Base-by-base conservation (phyloP, 23 tunicate species). In the Aplidium turbinatum region DNA sequence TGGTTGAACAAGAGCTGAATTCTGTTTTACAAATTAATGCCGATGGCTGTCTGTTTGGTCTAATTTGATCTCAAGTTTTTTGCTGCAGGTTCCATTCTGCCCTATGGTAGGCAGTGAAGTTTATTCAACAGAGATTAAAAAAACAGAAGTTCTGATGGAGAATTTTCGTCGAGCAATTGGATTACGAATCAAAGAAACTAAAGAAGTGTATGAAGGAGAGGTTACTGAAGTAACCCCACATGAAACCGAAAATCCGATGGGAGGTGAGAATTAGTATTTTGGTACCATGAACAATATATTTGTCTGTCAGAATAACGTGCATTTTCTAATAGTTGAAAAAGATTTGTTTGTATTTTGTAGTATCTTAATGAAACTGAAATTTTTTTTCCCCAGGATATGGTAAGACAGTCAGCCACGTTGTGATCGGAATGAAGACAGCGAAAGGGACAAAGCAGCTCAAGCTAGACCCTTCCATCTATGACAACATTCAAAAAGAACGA, bases 21-120 rank as follows among this genome's bases (percentile, higher is more conserved):
- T n/a, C n/a, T n/a, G n/a, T n/a, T n/a, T n/a, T n/a, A n/a, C n/a
- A n/a, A n/a, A n/a, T n/a, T n/a, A n/a, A n/a, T n/a, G n/a, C n/a
- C n/a, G n/a, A n/a, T n/a, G n/a, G n/a, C n/a, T n/a, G n/a, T n/a
- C n/a, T n/a, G n/a, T n/a, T n/a, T n/a, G n/a, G n/a, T n/a, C n/a
- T n/a, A n/a, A n/a, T n/a, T n/a, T n/a, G 11, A 16, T 42, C 16
- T 11, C 11, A 42, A 42, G 16, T 16, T 42, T 42, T 31, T 27
- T 62, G 7, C 9, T 27, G 3, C 11, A 91, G 97, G 99, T 95
- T 67, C 99, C 99, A 29, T 95, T 95, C 60, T 95, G 99, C 47
- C 99, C 99, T 4, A 95, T 95, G 91, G 96, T 95, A 20, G 99
- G 96, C 16, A 89, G 96, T 38, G 99, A 95, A 75, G 99, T 95